These are phyloP conservation scores for Arenaria interpres DNA, from an alignment of 2,113 vertebrate species.

Conservation along the genomic window DNA sequence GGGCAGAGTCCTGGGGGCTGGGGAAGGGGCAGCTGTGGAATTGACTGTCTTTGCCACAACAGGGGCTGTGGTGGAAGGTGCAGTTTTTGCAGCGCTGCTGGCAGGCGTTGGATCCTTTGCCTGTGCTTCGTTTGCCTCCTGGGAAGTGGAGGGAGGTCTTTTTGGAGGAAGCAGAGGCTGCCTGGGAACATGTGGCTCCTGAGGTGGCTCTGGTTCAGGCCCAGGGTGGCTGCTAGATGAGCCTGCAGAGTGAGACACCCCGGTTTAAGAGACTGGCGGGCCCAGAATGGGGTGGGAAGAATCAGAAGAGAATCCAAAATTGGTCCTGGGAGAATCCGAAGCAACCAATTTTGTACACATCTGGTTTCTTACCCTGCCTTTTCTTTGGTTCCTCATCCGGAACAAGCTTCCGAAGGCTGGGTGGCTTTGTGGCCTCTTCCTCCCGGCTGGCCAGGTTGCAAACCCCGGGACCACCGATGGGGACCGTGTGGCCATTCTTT, in stretches of 20 bases:
- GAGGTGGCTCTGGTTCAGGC: slow-evolving; percentile 77
- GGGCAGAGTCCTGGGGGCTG: slow-evolving; percentile 80
- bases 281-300: background rate
- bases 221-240: slow-evolving; percentile 78
- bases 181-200: slow-evolving; percentile 81
- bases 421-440: slow-evolving; percentile 74
- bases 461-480: slow-evolving; percentile 43
- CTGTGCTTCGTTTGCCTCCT: slow-evolving; percentile 77
- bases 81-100: slow-evolving; percentile 33
- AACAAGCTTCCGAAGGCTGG: slow-evolving; percentile 77
- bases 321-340: background rate
- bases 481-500: slow-evolving; percentile 93
- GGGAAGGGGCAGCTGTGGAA: slow-evolving; percentile 65
- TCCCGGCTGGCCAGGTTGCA: slow-evolving; percentile 69
- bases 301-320: background rate
- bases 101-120: slow-evolving; percentile 19
- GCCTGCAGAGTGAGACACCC: slow-evolving; percentile 70
- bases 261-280: background rate
- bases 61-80: slow-evolving; percentile 43
- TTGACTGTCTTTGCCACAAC: slow-evolving; percentile 40
- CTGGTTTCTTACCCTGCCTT: slow-evolving; percentile 64
- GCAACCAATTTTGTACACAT: background rate
- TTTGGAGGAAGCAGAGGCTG: slow-evolving; percentile 88
- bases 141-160: slow-evolving; percentile 81
- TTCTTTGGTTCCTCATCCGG: slow-evolving; percentile 81